Conservation (phyloP, 2,888 invertebrate species). For the Mactromeris polynyma region DNA sequence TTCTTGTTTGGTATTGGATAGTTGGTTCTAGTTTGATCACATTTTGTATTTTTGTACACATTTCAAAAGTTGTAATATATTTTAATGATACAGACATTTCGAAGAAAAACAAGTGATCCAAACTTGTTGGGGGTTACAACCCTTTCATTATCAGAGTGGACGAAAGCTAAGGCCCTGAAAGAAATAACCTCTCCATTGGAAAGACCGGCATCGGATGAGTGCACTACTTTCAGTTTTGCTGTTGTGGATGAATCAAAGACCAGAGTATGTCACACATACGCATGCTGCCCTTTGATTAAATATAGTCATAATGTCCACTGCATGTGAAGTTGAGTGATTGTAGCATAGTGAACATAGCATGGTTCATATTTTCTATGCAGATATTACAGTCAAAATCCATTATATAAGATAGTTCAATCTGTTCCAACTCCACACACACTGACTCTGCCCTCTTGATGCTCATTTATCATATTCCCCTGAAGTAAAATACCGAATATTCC, state of each 20-base stretch:
- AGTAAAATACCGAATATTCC: too few relatives aligned
- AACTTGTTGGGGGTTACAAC: not conserved
- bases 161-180: not conserved
- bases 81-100: not conserved
- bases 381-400: too few relatives aligned
- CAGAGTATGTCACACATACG: not conserved
- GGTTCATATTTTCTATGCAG: too few relatives aligned
- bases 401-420: too few relatives aligned
- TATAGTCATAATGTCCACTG: not conserved
- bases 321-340: not conserved
- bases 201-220: not conserved
- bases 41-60: not conserved
- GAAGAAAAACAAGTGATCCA: not conserved
- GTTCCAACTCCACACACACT: too few relatives aligned
- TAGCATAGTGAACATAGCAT: not conserved
- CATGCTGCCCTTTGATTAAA: not conserved
- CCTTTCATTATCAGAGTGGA: slow-evolving; percentile 37
- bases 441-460: too few relatives aligned
- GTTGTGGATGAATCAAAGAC: not conserved
- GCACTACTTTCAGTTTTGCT: not conserved
- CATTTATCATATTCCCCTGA: too few relatives aligned
- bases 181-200: not conserved
- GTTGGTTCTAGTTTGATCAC: too few relatives aligned
- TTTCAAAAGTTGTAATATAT: not conserved
- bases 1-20: too few relatives aligned